Base-by-base conservation (phyloP, 2,888 invertebrate species). In the Phengaris arion region DNA sequence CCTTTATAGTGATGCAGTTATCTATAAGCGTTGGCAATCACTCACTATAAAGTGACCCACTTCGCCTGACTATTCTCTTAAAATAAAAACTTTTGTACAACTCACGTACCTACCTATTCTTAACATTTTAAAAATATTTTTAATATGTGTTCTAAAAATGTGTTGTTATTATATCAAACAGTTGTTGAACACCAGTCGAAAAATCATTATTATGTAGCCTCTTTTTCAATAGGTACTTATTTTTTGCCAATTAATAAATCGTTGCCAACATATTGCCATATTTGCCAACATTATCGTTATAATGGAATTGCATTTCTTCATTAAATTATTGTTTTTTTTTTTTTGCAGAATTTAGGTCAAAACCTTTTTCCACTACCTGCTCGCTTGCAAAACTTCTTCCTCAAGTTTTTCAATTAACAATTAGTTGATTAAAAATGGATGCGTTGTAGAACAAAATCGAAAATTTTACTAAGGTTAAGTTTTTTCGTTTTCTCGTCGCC, bases 321-420 rank as follows among this genome's bases (percentile, higher is more conserved):
- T 77, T 78, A 79, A 68, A 85, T 82, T 83, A 85, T 3, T 35
- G 35, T 35, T 35, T 35, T 35, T 35, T 35, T 85, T 86, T 86
- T 85, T 81, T 79, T 81, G 81, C 82, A 81, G 81, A 83, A 87
- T 86, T 82, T 85, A 81, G 84, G 85, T 85, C 84, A 82, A 79
- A 81, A 80, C 80, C 82, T 87, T 87, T 64, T 85, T 86, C 83
- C 82, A 80, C 81, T 57, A 73, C 35, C 73, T 74, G 68, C 77
- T 72, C 54, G 73, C 74, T 75, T 75, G 70, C 74, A 68, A 77
- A 77, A 64, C 78, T 69, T 12, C 76, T 45, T 78, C 82, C 81
- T 81, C 84, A 91, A 91, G 85, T 90, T 90, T 90, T 87, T 86
- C 87, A 89, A 90, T 91, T 89, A 90, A 85, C 87, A 88, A 89